phyloP scores from a whole-genome alignment of 2,797 vertebrate genomes.

The Etheostoma nigrum region DNA sequence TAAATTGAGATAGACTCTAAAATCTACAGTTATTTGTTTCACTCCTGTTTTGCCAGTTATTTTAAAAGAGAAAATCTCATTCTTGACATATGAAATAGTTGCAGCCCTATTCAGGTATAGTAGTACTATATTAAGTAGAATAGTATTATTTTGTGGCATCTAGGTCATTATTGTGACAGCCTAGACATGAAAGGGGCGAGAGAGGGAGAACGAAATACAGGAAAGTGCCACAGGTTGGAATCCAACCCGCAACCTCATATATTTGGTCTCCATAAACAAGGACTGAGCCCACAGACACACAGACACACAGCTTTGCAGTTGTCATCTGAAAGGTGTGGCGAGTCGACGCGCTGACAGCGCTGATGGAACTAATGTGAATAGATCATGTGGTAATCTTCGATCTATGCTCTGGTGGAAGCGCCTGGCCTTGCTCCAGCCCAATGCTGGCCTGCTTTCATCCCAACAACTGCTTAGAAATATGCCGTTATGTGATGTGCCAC shows the following conservation, averaged over 20 bases:
- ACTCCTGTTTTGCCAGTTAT: no score
- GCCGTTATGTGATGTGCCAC: slow-evolving; percentile 57
- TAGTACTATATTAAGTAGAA: no score
- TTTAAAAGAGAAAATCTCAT: no score
- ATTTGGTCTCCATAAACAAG: no score
- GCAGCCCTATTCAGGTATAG: no score
- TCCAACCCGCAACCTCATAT: no score
- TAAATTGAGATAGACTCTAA: background rate
- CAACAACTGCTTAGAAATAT: slow-evolving; percentile 58
- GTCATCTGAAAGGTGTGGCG: slow-evolving; percentile 58
- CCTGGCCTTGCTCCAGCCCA: slow-evolving; percentile 47
- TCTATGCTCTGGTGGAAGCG: slow-evolving; percentile 34
- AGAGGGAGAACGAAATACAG: no score
- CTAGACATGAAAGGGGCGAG: no score
- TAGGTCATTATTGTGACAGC: no score
- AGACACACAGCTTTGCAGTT: slow-evolving; percentile 45
- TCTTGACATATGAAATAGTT: no score
- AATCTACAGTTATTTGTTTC: background rate
- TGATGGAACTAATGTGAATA: slow-evolving; percentile 44
- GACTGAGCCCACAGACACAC: background rate
- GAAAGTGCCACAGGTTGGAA: no score
- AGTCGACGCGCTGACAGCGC: slow-evolving; percentile 28
- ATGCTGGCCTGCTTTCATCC: slow-evolving; percentile 41
- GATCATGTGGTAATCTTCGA: slow-evolving; percentile 51
- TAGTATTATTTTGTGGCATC: no score